Base-by-base conservation (phyloP, 2,888 invertebrate genomes). In the Notocelia uddmanniana region DNA sequence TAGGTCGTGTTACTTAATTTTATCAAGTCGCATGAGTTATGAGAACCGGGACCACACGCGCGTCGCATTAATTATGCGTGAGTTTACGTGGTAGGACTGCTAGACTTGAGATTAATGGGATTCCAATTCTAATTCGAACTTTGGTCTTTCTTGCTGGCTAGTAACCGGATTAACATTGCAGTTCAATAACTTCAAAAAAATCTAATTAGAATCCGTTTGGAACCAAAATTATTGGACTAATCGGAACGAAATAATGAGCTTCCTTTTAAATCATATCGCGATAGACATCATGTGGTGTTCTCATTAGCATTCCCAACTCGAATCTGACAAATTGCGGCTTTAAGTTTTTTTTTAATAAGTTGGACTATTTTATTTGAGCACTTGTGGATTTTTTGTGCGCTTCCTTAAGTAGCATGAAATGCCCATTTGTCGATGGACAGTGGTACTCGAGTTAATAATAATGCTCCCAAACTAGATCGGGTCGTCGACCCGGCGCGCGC, bases 11-110 rank as follows among this genome's bases (percentile, higher is more conserved):
- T 92, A 90, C 91, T 93, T 92, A 93, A 93, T 93, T 93, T 93
- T 93, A 93, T 93, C 91, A 92, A 92, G 89, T 91, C 89, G 86
- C 90, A 90, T 93, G 93, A 93, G 85, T 93, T 93, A 93, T 92
- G 91, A 91, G 88, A 85, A 85, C 83, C 80, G 85, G 84, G 93
- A 92, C 93, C 93, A 93, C 93, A 93, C 93, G 90, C 83, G 80
- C 89, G 87, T 87, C 80, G 89, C 79, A 86, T 87, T 92, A 91
- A 92, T 92, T 91, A 91, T 85, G 84, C 84, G 83, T 83, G 81
- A 81, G 80, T 74, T 77, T 73, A 75, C 78, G 75, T 78, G 77
- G 73, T 74, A 79, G 67, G 69, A 72, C 68, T 58, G 59, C 66
- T 73, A 70, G 73, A 52, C 63, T 59, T 41, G 69, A 58, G 67